Conservation (phyloP, 2,797 vertebrate genomes). For the Siniperca undulata region DNA sequence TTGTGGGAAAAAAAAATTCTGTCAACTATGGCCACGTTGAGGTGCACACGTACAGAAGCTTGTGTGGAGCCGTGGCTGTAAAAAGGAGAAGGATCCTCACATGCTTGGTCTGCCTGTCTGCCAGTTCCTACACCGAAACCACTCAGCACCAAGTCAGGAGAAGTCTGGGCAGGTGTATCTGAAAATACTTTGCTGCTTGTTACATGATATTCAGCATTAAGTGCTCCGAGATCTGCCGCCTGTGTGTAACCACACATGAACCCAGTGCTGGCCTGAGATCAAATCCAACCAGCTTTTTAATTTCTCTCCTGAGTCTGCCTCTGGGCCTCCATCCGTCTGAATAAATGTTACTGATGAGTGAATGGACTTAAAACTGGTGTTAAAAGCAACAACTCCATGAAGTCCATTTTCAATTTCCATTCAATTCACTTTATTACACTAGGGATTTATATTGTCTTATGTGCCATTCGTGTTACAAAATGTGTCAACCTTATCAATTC, state of each 20-base stretch:
- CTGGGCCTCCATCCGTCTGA: slow-evolving; percentile 37
- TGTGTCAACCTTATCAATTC: neutral
- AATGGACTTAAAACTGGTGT: neutral
- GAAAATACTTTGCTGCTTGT: slow-evolving; percentile 45
- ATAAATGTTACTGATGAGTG: slow-evolving; percentile 25
- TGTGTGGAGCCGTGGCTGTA: neutral
- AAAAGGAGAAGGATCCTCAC: slow-evolving; percentile 7
- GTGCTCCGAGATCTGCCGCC: slow-evolving; percentile 17
- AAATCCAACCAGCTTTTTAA: slow-evolving; percentile 30
- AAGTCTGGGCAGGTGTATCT: slow-evolving; percentile 40
- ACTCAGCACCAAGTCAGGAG: slow-evolving; percentile 16
- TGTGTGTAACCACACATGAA: slow-evolving; percentile 32
- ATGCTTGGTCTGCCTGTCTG: neutral
- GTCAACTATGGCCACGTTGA: too few species aligned
- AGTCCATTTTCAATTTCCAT: slow-evolving; percentile 7
- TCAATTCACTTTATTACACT: slow-evolving; percentile 16
- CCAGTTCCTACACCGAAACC: neutral
- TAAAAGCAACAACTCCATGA: neutral
- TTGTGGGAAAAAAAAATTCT: too few species aligned
- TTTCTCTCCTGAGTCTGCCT: slow-evolving; percentile 12
- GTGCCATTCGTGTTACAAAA: slow-evolving; percentile 2
- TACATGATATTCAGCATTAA: slow-evolving; percentile 47
- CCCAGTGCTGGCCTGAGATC: slow-evolving; percentile 21
- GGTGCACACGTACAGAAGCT: too few species aligned
- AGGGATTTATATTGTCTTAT: neutral